phyloP scores from a whole-genome alignment of 2,797 vertebrate species.

The Tauraco hartlaubi region DNA sequence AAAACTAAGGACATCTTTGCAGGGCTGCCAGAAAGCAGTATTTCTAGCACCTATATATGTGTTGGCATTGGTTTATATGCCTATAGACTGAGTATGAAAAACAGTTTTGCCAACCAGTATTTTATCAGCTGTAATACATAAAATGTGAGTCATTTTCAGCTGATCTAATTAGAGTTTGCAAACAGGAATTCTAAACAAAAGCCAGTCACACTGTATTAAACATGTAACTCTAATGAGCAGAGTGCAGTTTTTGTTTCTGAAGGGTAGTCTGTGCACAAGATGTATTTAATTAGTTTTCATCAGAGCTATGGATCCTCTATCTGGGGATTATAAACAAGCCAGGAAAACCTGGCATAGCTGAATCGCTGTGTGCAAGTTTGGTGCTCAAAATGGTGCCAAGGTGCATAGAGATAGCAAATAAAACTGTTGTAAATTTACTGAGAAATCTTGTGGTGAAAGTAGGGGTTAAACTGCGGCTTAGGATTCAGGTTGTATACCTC shows the following conservation, averaged over 20 bases:
- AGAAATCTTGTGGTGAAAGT: neutral
- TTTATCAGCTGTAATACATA: neutral
- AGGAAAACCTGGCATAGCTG: neutral
- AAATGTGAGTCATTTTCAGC: neutral
- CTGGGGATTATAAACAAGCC: neutral
- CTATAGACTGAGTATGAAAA: neutral
- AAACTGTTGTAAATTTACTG: neutral
- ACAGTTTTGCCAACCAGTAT: neutral
- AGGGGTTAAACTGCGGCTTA: neutral
- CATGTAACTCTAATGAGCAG: neutral
- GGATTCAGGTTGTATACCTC: neutral
- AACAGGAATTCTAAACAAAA: constrained; percentile 4
- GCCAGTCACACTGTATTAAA: neutral
- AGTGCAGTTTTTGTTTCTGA: constrained; percentile 19
- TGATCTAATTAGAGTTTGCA: neutral
- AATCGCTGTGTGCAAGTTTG: neutral
- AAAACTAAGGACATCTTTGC: neutral
- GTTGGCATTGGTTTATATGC: neutral
- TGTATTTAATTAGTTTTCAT: constrained; percentile 27
- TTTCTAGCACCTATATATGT: neutral
- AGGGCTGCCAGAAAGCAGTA: neutral
- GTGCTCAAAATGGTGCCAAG: neutral
- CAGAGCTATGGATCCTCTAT: neutral
- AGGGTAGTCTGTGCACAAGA: neutral
- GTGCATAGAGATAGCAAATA: neutral